phyloP scores from a whole-genome alignment of 2,888 invertebrate genomes.

The Ischnura elegans region DNA sequence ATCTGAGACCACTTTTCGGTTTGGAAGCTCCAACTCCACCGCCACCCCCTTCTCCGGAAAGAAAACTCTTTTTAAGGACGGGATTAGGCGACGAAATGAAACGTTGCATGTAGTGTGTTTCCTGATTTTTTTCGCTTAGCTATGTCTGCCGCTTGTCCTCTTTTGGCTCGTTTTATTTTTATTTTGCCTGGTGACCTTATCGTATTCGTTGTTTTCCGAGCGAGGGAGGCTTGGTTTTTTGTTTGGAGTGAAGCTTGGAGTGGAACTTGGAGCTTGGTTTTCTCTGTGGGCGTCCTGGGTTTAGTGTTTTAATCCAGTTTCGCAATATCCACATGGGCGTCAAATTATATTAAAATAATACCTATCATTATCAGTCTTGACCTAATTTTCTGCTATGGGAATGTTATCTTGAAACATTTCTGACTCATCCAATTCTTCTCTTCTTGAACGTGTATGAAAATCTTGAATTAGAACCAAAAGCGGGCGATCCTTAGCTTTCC shows the following conservation, averaged over 20 bases:
- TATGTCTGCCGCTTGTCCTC: not conserved
- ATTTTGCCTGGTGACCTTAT: not conserved
- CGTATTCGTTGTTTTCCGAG: not conserved
- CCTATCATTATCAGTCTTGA: too few relatives aligned
- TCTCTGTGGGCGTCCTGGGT: not conserved
- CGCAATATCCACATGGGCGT: too few relatives aligned
- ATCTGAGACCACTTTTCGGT: not conserved
- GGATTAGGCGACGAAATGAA: not conserved
- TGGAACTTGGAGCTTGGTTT: not conserved
- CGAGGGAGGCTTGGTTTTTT: not conserved
- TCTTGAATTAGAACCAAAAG: too few relatives aligned
- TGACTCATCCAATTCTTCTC: too few relatives aligned
- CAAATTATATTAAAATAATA: too few relatives aligned
- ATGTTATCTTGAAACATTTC: too few relatives aligned
- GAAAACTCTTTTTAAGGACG: not conserved
- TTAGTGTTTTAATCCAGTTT: not conserved
- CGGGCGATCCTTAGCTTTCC: too few relatives aligned
- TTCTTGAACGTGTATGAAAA: too few relatives aligned
- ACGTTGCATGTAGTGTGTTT: not conserved
- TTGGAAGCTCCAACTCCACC: not conserved
- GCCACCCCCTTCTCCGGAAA: not conserved
- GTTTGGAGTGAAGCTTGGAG: too few relatives aligned
- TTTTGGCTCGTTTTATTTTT: not conserved
- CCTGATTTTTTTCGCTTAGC: not conserved
- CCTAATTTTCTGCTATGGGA: too few relatives aligned